phyloP scores from a whole-genome alignment of 2,888 invertebrate genomes.

The Cataglyphis livida region DNA sequence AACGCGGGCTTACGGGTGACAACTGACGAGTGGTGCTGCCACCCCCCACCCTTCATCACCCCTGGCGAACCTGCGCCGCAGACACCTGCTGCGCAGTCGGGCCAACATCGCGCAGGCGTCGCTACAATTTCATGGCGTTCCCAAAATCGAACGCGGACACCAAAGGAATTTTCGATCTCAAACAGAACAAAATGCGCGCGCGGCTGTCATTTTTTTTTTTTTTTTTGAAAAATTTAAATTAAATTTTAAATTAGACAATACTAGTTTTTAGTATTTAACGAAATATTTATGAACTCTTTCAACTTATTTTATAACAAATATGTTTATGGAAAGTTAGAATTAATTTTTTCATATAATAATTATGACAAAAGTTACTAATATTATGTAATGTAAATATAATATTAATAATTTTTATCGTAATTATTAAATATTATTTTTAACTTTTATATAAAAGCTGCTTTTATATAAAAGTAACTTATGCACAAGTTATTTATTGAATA shows the following conservation, averaged over 20 bases:
- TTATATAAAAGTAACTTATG: no score
- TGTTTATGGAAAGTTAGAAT: not conserved
- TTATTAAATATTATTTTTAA: no score
- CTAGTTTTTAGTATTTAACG: not conserved
- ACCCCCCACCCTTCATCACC: constrained; percentile 73
- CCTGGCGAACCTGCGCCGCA: constrained; percentile 75
- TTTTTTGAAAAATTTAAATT: no score
- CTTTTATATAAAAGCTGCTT: no score
- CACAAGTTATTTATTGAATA: no score
- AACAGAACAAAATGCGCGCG: not conserved
- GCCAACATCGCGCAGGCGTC: constrained; percentile 66
- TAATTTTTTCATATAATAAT: not conserved
- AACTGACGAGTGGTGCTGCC: constrained; percentile 81
- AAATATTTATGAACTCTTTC: not conserved
- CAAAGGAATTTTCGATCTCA: not conserved
- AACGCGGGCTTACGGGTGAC: constrained; percentile 85
- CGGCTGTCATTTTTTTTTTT: no score
- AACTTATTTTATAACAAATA: not conserved
- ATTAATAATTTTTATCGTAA: no score
- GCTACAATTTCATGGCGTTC: not conserved
- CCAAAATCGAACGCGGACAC: constrained; percentile 17
- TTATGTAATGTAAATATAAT: not conserved
- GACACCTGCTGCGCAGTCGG: constrained; percentile 64
- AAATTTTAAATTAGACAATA: not conserved
- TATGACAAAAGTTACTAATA: not conserved